These are phyloP conservation scores for Megaleporinus macrocephalus DNA, from an alignment of 2,113 vertebrate species.

Conservation along the genomic window DNA sequence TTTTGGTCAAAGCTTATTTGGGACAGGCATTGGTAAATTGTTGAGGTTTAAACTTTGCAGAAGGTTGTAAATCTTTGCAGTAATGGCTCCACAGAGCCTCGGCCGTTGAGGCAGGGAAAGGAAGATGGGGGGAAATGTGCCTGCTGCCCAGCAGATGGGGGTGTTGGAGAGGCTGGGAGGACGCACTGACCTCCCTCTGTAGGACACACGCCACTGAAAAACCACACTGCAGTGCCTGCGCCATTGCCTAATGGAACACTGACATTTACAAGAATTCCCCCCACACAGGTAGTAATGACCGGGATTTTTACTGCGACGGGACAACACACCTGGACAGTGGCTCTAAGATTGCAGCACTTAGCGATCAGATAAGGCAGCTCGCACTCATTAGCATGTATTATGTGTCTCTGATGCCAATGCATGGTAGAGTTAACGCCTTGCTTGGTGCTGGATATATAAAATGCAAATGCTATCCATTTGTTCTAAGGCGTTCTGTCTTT, in stretches of 20 bases:
- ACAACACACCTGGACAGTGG: slow-evolving; percentile 3
- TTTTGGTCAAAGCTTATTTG: slow-evolving; percentile 15
- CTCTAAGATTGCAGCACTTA: neutral
- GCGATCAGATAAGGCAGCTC: neutral
- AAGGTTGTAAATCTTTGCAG: slow-evolving; percentile 19
- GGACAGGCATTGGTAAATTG: slow-evolving; percentile 4
- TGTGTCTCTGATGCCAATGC: neutral
- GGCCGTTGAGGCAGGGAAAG: slow-evolving; percentile 18
- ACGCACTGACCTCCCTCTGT: slow-evolving; percentile 59
- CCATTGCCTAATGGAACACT: slow-evolving; percentile 32
- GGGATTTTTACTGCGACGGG: neutral
- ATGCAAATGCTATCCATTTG: neutral
- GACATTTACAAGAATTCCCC: slow-evolving; percentile 35
- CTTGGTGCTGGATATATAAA: neutral
- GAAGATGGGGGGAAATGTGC: slow-evolving; percentile 36
- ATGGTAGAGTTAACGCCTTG: neutral
- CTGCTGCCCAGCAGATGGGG: slow-evolving; percentile 75
- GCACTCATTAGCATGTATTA: neutral
- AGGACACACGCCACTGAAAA: slow-evolving; percentile 38
- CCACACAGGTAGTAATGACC: neutral
- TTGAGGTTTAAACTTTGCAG: slow-evolving; percentile 6
- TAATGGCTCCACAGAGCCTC: neutral
- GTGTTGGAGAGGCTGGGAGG: slow-evolving; percentile 72
- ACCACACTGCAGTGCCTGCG: slow-evolving; percentile 46
- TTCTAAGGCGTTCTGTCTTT: neutral